Evolutionary conservation across 2,113 vertebrate species (phyloP).

Genomic region (Campylorhamphus procurvoides): DNA sequence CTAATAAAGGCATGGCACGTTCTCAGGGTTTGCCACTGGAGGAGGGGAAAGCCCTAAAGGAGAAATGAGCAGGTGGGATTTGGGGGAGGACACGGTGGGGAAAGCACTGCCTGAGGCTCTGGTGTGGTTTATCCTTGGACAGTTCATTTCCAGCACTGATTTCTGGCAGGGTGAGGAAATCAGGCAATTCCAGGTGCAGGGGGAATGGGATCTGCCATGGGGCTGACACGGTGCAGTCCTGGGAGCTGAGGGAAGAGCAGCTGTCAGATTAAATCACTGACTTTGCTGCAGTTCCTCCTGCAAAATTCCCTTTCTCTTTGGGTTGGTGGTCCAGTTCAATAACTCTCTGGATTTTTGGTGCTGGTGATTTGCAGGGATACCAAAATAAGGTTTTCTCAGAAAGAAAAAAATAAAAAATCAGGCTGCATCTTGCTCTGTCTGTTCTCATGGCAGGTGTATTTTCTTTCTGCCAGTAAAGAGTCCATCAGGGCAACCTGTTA

Average conservation of each 20-base stretch:
- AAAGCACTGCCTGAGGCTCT: not conserved
- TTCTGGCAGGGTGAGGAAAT: not conserved
- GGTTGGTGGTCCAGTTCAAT: not conserved
- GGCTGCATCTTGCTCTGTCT: not conserved
- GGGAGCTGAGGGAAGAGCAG: conserved; percentile 48
- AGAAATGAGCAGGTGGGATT: not conserved
- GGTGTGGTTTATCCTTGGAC: not conserved
- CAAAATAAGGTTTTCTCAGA: not conserved
- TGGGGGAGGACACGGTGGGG: not conserved
- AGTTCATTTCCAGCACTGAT: not conserved
- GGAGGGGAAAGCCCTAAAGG: not conserved
- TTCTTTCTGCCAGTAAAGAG: not conserved
- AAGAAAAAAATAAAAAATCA: not conserved
- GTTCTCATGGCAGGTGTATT: fast-evolving
- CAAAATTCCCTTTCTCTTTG: not conserved
- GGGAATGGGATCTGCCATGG: conserved; percentile 10
- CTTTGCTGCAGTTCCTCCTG: not conserved
- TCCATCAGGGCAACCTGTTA: not conserved
- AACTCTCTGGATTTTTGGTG: not conserved
- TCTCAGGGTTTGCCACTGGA: not conserved
- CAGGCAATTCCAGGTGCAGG: conserved; percentile 34
- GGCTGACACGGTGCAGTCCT: not conserved
- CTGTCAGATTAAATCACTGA: conserved; percentile 66
- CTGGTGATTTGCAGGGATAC: not conserved
- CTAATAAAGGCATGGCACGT: not conserved